Percentiles rank a stretch among this genome's conserved stretches.
phyloP scores from a whole-genome alignment of 2,113 vertebrate species.

The Raja brachyura region DNA sequence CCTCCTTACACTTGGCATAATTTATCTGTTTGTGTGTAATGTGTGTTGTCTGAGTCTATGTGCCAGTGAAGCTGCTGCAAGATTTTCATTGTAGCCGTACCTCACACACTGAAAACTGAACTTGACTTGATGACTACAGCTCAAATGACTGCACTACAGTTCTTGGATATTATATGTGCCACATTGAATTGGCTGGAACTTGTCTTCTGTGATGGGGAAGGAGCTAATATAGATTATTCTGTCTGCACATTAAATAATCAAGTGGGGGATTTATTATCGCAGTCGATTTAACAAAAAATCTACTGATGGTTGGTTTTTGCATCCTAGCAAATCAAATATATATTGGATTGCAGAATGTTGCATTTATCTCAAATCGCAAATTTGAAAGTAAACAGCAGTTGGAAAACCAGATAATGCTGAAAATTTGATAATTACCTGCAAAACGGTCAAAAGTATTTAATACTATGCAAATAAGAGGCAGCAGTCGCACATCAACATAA shows the following conservation, averaged over 20 bases:
- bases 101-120: too few relatives aligned
- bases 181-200: too few relatives aligned
- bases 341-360: not conserved
- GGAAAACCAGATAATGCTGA: not conserved
- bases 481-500: constrained; percentile 1
- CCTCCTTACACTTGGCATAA: too few relatives aligned
- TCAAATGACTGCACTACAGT: too few relatives aligned
- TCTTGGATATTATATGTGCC: too few relatives aligned
- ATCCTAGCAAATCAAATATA: not conserved
- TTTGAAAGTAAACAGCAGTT: not conserved
- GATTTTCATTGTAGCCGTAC: too few relatives aligned
- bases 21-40: too few relatives aligned
- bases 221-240: too few relatives aligned
- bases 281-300: not conserved
- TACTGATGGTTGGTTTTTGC: not conserved
- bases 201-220: too few relatives aligned
- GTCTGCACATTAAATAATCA: not conserved
- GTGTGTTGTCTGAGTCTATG: too few relatives aligned
- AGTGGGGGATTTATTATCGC: not conserved
- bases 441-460: constrained; percentile 23
- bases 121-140: too few relatives aligned
- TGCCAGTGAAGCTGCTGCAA: too few relatives aligned
- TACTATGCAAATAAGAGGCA: constrained; percentile 9
- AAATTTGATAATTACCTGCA: not conserved
- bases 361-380: not conserved